Conservation (phyloP, 2,113 vertebrate genomes). For the Herpailurus yagouaroundi region DNA sequence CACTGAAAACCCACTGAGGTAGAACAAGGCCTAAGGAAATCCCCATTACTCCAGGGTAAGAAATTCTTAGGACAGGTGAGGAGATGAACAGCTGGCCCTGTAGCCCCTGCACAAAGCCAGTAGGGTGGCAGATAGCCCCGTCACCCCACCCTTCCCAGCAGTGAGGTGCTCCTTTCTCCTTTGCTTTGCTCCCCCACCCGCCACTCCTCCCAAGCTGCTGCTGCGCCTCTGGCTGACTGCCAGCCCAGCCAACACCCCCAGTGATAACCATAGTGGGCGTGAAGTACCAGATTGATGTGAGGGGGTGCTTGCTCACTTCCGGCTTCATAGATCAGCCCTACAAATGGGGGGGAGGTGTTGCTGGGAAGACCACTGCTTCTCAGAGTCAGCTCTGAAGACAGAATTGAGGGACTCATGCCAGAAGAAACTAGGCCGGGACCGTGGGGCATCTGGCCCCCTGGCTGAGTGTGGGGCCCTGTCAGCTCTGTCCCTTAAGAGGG, state of each 20-base stretch:
- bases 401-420: background rate
- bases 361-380: background rate
- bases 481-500: background rate
- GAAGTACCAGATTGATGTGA: background rate
- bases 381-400: conserved; percentile 18
- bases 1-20: background rate
- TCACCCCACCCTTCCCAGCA: background rate
- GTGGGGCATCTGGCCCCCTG: background rate
- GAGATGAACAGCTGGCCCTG: background rate
- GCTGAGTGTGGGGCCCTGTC: background rate
- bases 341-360: background rate
- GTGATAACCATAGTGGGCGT: background rate
- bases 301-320: background rate
- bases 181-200: background rate
- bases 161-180: background rate
- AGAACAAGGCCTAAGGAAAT: background rate
- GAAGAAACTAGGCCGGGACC: background rate
- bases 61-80: background rate
- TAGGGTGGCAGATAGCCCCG: background rate
- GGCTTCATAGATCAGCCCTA: background rate
- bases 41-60: background rate
- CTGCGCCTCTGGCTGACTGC: background rate
- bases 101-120: background rate
- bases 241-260: background rate
- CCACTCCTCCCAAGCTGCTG: background rate